These are phyloP conservation scores for Pogonus chalceus DNA, from an alignment of 1,140 invertebrate genomes.

Conservation along the genomic window DNA sequence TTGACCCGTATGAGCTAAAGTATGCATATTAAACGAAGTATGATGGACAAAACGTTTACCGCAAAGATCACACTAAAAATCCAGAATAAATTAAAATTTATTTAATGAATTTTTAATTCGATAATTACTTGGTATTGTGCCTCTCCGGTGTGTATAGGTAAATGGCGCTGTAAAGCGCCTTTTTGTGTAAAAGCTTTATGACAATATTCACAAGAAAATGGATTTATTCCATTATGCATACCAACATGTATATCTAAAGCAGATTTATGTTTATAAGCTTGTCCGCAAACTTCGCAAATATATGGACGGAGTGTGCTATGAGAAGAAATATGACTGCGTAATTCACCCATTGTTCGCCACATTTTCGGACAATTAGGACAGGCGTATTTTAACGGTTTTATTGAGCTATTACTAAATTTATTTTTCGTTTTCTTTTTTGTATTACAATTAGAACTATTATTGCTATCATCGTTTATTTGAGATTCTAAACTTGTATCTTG, in stretches of 20 bases:
- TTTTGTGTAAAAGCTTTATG: slow-evolving; percentile 67
- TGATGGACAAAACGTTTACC: slow-evolving; percentile 59
- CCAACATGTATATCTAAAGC: slow-evolving; percentile 54
- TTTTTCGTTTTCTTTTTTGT: slow-evolving; percentile 7
- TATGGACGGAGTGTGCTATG: slow-evolving; percentile 38
- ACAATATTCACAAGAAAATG: slow-evolving; percentile 63
- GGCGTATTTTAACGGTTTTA: slow-evolving; percentile 23
- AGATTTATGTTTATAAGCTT: slow-evolving; percentile 52
- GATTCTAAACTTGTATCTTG: slow-evolving; percentile 6
- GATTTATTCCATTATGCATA: slow-evolving; percentile 57
- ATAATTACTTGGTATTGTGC: slow-evolving; percentile 49
- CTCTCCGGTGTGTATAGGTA: slow-evolving; percentile 57
- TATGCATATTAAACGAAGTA: slow-evolving; percentile 57
- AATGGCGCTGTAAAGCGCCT: slow-evolving; percentile 50
- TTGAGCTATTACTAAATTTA: slow-evolving; percentile 13
- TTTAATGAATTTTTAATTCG: neutral
- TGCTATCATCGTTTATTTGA: slow-evolving; percentile 7
- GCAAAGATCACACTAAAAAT: slow-evolving; percentile 49
- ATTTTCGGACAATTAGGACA: slow-evolving; percentile 36
- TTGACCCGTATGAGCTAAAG: slow-evolving; percentile 49
- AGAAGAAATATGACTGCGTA: slow-evolving; percentile 35
- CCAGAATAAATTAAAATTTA: neutral
- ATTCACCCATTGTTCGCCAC: slow-evolving; percentile 33
- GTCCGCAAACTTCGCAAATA: slow-evolving; percentile 52
- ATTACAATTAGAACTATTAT: slow-evolving; percentile 3